A percentile compares a stretch with the other conserved stretches of the same genome.
These are phyloP conservation scores for Heliconius melpomene DNA, from an alignment of 1,140 invertebrate genomes.

Conservation along the genomic window DNA sequence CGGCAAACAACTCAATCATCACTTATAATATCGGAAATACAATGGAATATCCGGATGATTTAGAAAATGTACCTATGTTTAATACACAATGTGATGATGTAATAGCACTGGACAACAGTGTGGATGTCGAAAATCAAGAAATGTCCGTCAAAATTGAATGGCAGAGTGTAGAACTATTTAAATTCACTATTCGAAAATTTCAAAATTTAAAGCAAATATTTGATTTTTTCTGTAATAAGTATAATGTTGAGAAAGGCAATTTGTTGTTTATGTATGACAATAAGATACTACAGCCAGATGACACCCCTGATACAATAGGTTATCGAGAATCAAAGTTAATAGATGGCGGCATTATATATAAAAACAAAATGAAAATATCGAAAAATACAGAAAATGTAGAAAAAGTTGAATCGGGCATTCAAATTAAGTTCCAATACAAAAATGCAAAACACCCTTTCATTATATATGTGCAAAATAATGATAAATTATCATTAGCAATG, in stretches of 20 bases:
- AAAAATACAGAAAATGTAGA: not conserved
- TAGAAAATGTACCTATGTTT: slow-evolving; percentile 54
- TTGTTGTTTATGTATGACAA: slow-evolving; percentile 64
- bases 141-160: slow-evolving; percentile 68
- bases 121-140: slow-evolving; percentile 61
- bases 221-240: slow-evolving; percentile 54
- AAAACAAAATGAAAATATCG: slow-evolving; percentile 37
- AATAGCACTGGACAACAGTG: slow-evolving; percentile 42
- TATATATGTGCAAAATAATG: slow-evolving; percentile 40
- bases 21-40: slow-evolving; percentile 63
- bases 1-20: slow-evolving; percentile 16
- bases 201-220: slow-evolving; percentile 68
- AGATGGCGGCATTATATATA: slow-evolving; percentile 61
- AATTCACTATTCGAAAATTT: slow-evolving; percentile 59
- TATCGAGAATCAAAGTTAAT: slow-evolving; percentile 71
- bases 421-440: slow-evolving; percentile 66
- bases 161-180: slow-evolving; percentile 55
- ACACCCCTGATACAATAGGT: slow-evolving; percentile 62
- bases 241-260: slow-evolving; percentile 53
- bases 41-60: slow-evolving; percentile 59
- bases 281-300: slow-evolving; percentile 54
- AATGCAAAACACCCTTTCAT: slow-evolving; percentile 60
- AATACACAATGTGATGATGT: slow-evolving; percentile 25
- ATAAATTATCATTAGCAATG: slow-evolving; percentile 54
- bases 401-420: slow-evolving; percentile 42